A percentile compares a stretch with the other conserved stretches of the same genome.
These are phyloP conservation scores for Eucidaris tribuloides DNA, from an alignment of 35 echinoderm and acorn worm species.

Conservation along the genomic window DNA sequence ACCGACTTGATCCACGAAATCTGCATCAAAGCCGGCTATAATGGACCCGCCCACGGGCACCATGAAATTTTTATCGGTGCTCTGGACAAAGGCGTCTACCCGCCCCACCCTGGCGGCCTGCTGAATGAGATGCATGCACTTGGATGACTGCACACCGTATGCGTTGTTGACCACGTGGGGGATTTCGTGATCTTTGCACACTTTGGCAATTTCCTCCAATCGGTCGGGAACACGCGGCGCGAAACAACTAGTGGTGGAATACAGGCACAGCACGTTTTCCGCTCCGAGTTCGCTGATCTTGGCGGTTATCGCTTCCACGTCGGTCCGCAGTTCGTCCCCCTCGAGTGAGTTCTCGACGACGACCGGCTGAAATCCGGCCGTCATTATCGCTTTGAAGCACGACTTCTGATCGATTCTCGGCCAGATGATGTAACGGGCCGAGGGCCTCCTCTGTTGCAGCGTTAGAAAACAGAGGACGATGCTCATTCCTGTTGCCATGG, in stretches of 20 bases:
- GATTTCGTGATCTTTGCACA: slow-evolving; percentile 66
- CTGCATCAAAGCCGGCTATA: slow-evolving; percentile 80
- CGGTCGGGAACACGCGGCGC: slow-evolving; percentile 86
- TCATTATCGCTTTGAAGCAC: slow-evolving; percentile 82
- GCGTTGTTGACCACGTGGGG: slow-evolving; percentile 95
- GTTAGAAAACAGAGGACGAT: slow-evolving; percentile 93
- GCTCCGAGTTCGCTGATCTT: slow-evolving; percentile 83
- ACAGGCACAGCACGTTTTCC: slow-evolving; percentile 76
- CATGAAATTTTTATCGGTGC: slow-evolving; percentile 96
- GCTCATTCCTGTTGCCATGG: slow-evolving; percentile 95
- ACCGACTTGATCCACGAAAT: slow-evolving; percentile 75
- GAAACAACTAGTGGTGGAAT: slow-evolving; percentile 92
- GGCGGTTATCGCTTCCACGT: slow-evolving; percentile 51
- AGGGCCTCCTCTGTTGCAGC: slow-evolving; percentile 63
- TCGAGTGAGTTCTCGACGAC: slow-evolving; percentile 83
- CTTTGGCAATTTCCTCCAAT: slow-evolving; percentile 66
- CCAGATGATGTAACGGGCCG: slow-evolving; percentile 85
- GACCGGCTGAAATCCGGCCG: slow-evolving; percentile 81
- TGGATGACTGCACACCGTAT: slow-evolving; percentile 92
- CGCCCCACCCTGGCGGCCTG: slow-evolving; percentile 72
- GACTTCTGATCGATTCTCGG: slow-evolving; percentile 98
- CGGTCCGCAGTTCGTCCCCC: slow-evolving; percentile 89
- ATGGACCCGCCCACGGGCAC: slow-evolving; percentile 85
- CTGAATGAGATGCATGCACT: slow-evolving; percentile 93
- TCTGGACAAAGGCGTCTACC: slow-evolving; percentile 96